Percentiles rank a stretch among this genome's conserved stretches.
These are phyloP conservation scores for Ammospiza caudacuta DNA, from an alignment of 2,113 vertebrate species.

Conservation along the genomic window DNA sequence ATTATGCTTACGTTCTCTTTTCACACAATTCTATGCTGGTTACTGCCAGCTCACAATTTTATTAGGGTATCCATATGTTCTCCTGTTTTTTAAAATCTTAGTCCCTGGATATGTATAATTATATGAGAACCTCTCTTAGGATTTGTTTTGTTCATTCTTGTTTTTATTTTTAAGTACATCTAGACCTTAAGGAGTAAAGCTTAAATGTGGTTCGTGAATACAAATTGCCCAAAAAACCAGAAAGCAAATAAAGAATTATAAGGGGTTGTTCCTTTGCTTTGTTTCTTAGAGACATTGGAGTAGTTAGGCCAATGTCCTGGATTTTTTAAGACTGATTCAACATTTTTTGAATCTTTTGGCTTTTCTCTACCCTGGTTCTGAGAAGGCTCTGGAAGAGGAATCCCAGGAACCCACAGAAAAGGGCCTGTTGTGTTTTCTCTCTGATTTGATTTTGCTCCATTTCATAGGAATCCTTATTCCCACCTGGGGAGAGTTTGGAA, in stretches of 20 bases:
- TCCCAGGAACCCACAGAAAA: neutral
- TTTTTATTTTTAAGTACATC: neutral
- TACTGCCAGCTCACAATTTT: neutral
- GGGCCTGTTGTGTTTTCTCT: neutral
- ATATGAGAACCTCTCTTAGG: neutral
- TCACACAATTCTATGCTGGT: neutral
- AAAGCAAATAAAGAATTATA: neutral
- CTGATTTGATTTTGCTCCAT: neutral
- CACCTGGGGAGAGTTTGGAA: neutral
- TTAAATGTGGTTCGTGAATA: neutral
- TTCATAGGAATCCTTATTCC: neutral
- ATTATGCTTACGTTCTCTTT: neutral
- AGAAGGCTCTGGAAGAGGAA: neutral
- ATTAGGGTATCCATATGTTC: neutral
- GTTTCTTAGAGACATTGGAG: neutral
- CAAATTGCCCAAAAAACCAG: neutral
- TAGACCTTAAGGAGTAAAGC: neutral
- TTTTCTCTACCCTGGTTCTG: neutral
- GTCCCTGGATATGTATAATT: neutral
- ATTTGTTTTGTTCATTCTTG: neutral
- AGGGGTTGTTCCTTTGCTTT: neutral
- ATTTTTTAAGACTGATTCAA: conserved; percentile 24
- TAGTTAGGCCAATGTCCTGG: neutral
- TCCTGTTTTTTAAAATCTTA: neutral
- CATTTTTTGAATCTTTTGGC: neutral